Conservation (phyloP, 2,888 invertebrate species). For the Plagodis dolabraria region DNA sequence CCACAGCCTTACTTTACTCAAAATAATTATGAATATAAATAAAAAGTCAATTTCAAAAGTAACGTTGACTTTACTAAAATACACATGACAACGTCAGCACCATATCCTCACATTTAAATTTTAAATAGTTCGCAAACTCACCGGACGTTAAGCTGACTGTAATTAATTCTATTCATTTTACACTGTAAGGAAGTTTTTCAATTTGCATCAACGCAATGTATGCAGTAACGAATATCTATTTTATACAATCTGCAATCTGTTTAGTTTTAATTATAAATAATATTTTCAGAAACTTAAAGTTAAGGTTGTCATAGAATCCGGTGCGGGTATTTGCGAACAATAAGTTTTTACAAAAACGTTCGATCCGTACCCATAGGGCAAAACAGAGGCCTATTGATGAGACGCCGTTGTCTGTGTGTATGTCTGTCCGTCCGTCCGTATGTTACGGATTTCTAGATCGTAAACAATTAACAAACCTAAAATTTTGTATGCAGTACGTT, state of each 20-base stretch:
- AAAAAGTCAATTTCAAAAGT: conserved; percentile 1
- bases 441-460: too few relatives aligned
- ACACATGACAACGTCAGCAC: conserved; percentile 1
- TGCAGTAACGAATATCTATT: conserved; percentile 46
- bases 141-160: conserved; percentile 39
- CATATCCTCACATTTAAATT: conserved; percentile 32
- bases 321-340: too few relatives aligned
- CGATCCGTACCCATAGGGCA: too few relatives aligned
- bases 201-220: conserved; percentile 56
- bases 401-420: too few relatives aligned
- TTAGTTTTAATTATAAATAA: conserved; percentile 39
- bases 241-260: conserved; percentile 39
- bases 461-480: too few relatives aligned
- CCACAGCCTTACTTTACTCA: background rate
- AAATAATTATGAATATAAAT: background rate
- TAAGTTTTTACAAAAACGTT: too few relatives aligned
- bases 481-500: too few relatives aligned
- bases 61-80: background rate
- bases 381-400: too few relatives aligned
- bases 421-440: too few relatives aligned
- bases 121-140: conserved; percentile 42
- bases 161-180: conserved; percentile 59
- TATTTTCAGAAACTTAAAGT: conserved; percentile 1
- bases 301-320: too few relatives aligned
- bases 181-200: conserved; percentile 61